Base-by-base conservation (phyloP, 2,797 vertebrate genomes). In the Phrynocephalus forsythii region DNA sequence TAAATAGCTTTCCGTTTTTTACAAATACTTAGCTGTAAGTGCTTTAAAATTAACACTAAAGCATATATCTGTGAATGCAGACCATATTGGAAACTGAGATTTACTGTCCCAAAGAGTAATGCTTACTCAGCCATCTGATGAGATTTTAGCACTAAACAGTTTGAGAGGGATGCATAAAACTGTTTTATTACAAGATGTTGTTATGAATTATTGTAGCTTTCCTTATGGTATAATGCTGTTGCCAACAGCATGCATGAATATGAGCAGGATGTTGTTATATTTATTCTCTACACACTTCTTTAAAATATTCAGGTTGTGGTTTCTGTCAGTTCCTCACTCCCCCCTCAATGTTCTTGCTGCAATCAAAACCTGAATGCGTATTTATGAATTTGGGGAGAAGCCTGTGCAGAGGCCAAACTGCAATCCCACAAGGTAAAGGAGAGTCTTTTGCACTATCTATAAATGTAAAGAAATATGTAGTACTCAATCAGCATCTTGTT, bases 41-140 rank as follows among this genome's bases (percentile, higher is more conserved):
- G 95, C 94, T 93, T 95, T 95, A 66, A 88, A 93, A 92, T 93
- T 93, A 94, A 95, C 93, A 87, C 91, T 82, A 78, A 94, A 95
- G 92, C 89, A 91, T 77, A 75, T 91, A 92, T 94, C 95, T 95
- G 94, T 96, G 95, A 95, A 95, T 95, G 94, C 77, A 95, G 95
- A 96, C 90, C 96, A 97, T 97, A 97, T 96, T 97, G 96, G 96
- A 96, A 97, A 89, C 95, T 95, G 95, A 96, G 96, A 97, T 97
- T 97, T 97, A 96, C 95, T 96, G 96, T 96, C 96, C 96, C 94
- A 0, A 95, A 96, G 96, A 96, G 96, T 96, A 96, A 95, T 96
- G 95, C 97, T 97, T 96, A 96, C 95, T 97, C 96, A 97, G 96
- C 96, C 96, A 96, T 97, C 97, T 97, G 97, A 97, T 96, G 95